Percentiles rank a stretch among this genome's conserved stretches.
phyloP scores from a whole-genome alignment of 2,113 vertebrate species.

The Donacobius atricapilla region DNA sequence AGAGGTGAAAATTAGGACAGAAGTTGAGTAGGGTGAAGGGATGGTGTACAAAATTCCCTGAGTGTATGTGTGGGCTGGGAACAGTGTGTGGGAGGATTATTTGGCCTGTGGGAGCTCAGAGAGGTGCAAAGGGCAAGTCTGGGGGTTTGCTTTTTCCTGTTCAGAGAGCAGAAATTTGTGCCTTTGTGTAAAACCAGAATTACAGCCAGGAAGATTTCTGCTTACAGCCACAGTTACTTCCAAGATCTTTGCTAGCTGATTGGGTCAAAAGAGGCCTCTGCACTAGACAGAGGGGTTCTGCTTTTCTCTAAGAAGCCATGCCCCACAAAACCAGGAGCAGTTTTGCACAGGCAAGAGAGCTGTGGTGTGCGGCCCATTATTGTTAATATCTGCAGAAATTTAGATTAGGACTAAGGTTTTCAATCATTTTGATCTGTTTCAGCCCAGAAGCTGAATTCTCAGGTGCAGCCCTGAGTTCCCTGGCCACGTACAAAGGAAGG shows the following conservation, averaged over 20 bases:
- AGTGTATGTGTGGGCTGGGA: rapidly evolving
- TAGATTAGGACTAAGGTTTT: not conserved
- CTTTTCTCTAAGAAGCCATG: not conserved
- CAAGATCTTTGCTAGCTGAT: not conserved
- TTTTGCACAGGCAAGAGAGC: not conserved
- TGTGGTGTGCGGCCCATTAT: not conserved
- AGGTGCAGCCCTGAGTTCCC: not conserved
- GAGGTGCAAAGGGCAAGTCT: not conserved
- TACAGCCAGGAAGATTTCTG: not conserved
- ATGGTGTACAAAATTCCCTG: not conserved
- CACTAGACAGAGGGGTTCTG: not conserved
- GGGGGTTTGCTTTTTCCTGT: not conserved
- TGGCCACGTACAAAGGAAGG: not conserved
- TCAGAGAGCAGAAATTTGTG: not conserved
- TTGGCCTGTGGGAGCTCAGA: not conserved
- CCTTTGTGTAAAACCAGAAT: not conserved
- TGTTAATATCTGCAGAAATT: not conserved
- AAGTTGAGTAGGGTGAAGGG: not conserved
- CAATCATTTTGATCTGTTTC: not conserved
- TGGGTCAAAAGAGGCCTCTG: not conserved
- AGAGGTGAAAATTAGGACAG: not conserved
- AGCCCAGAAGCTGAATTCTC: not conserved
- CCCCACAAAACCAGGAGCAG: rapidly evolving
- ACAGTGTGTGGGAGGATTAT: not conserved
- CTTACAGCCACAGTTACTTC: not conserved